A percentile compares a stretch with the other conserved stretches of the same genome.
Conservation (phyloP, 1,140 invertebrate species). For the Cataglyphis hispanica region DNA sequence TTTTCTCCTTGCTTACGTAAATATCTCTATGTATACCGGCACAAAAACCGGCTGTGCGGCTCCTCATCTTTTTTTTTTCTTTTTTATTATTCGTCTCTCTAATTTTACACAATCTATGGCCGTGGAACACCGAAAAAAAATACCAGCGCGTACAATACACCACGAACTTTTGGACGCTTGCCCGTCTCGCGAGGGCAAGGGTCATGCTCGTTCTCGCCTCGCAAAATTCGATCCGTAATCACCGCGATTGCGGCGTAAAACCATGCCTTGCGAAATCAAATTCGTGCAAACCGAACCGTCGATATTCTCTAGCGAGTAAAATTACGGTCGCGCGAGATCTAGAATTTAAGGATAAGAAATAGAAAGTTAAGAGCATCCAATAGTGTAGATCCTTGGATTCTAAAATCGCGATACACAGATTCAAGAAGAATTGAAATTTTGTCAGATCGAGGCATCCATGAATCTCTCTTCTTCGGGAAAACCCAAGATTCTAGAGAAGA, state of each 20-base stretch:
- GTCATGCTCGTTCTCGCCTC: not conserved
- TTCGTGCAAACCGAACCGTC: too few relatives aligned
- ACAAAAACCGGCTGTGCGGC: not conserved
- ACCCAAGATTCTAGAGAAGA: not conserved
- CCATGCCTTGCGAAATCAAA: too few relatives aligned
- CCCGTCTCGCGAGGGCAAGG: not conserved
- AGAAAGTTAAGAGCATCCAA: slow-evolving; percentile 5
- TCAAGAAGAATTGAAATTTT: not conserved
- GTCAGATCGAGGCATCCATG: not conserved
- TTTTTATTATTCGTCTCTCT: slow-evolving; percentile 46
- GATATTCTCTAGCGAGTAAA: too few relatives aligned
- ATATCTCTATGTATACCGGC: slow-evolving; percentile 36
- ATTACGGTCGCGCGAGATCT: not conserved
- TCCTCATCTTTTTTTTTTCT: slow-evolving; percentile 19
- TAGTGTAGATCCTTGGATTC: not conserved
- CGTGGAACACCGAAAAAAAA: slow-evolving; percentile 57
- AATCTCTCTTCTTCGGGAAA: not conserved
- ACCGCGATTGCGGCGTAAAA: not conserved
- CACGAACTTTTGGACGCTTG: slow-evolving; percentile 3
- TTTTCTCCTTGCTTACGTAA: slow-evolving; percentile 25
- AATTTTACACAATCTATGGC: slow-evolving; percentile 50
- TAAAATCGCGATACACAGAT: not conserved
- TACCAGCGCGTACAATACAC: slow-evolving; percentile 48
- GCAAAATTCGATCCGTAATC: slow-evolving; percentile 33
- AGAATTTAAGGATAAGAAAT: slow-evolving; percentile 29